Evolutionary conservation across 2,888 invertebrate genomes (phyloP).

Genomic region (Drosophila tanythrix): DNA sequence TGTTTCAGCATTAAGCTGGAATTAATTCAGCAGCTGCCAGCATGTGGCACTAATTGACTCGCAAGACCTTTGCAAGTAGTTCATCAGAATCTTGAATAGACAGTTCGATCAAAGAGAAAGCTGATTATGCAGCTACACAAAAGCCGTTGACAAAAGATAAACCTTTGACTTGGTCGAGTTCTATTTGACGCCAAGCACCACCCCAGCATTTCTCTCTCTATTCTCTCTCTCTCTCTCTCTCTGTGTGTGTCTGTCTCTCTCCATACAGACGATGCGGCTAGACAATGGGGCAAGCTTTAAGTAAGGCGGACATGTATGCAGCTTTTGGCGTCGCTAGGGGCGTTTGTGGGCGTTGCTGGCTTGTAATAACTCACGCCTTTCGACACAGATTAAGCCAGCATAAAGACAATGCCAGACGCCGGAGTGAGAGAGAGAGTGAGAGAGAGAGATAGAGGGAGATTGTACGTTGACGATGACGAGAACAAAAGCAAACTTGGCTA

Average conservation of each 20-base stretch:
- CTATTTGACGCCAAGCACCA: constrained; percentile 25
- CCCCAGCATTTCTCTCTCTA: neutral
- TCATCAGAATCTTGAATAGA: constrained; percentile 40
- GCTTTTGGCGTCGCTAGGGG: constrained; percentile 36
- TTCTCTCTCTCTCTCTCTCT: neutral
- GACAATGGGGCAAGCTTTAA: constrained; percentile 44
- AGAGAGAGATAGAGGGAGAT: constrained; percentile 34
- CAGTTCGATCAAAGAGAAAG: constrained; percentile 65
- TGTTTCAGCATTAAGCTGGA: too few relatives aligned
- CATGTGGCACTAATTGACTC: constrained; percentile 48
- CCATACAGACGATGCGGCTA: constrained; percentile 20
- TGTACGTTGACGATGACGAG: constrained; percentile 67
- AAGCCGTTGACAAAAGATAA: constrained; percentile 79
- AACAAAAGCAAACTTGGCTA: constrained; percentile 78
- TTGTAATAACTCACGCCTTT: constrained; percentile 82
- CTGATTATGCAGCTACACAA: constrained; percentile 73
- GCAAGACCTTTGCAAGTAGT: constrained; percentile 12
- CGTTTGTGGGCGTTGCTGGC: constrained; percentile 67
- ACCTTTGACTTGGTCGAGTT: constrained; percentile 71
- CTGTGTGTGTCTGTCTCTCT: neutral
- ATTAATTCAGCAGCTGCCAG: constrained; percentile 8
- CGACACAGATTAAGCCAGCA: constrained; percentile 80
- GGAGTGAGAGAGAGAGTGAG: constrained; percentile 9
- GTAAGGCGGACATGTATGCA: constrained; percentile 32
- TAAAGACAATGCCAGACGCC: constrained; percentile 68